These are phyloP conservation scores for Pitta sordida DNA, from an alignment of 2,113 vertebrate species.

Conservation along the genomic window DNA sequence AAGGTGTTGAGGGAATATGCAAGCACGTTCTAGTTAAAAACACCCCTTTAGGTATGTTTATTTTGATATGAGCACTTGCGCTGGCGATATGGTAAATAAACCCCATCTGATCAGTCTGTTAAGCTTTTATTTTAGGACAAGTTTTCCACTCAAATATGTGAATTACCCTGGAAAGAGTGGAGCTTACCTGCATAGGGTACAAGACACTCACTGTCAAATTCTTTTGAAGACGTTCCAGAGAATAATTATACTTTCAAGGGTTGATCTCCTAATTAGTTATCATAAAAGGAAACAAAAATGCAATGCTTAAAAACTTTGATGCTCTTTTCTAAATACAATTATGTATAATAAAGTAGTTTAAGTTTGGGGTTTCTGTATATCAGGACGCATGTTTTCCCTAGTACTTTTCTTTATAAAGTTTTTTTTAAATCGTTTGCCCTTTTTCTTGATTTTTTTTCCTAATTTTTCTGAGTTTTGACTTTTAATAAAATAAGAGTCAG, in stretches of 20 bases:
- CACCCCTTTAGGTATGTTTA: rapidly evolving
- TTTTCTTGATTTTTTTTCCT: neutral
- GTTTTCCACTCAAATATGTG: neutral
- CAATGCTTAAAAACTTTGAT: neutral
- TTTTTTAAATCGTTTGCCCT: neutral
- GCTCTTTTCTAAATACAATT: neutral
- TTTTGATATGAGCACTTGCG: rapidly evolving
- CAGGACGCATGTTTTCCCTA: rapidly evolving
- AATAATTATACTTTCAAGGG: neutral
- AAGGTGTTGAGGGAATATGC: rapidly evolving
- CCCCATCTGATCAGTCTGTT: too few relatives aligned
- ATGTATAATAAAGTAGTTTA: too few relatives aligned
- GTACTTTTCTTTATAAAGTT: neutral
- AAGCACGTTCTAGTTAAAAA: neutral
- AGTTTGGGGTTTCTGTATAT: neutral
- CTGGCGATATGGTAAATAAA: neutral
- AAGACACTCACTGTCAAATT: neutral
- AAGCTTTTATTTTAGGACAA: rapidly evolving
- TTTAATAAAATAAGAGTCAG: neutral
- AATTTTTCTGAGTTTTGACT: neutral
- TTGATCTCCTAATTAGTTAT: neutral
- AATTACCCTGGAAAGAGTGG: neutral
- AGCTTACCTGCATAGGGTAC: neutral
- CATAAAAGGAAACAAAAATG: neutral
- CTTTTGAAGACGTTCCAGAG: neutral